These are phyloP conservation scores for Anolis carolinensis DNA, from an alignment of 2,113 vertebrate species.

Conservation along the genomic window DNA sequence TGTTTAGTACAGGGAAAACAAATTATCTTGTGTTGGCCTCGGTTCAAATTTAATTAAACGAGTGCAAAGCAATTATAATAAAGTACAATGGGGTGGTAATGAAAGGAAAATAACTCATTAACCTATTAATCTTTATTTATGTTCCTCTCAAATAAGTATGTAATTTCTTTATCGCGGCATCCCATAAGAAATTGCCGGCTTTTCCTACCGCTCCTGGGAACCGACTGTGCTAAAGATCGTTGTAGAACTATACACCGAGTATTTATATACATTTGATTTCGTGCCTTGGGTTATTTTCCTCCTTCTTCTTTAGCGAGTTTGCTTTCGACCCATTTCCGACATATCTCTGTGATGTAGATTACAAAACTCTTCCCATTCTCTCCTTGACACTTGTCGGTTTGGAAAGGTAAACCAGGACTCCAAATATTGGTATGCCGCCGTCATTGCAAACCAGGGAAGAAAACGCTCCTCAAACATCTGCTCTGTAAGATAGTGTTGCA, in stretches of 20 bases:
- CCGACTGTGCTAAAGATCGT: conserved; percentile 68
- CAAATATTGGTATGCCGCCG: conserved; percentile 63
- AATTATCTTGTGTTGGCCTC: conserved; percentile 95
- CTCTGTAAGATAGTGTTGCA: conserved; percentile 45
- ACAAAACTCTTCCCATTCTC: conserved; percentile 54
- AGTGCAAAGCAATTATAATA: conserved; percentile 92
- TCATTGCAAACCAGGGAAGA: conserved; percentile 55
- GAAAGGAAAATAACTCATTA: conserved; percentile 98
- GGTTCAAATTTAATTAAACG: conserved; percentile 98
- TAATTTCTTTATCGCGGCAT: conserved; percentile 85
- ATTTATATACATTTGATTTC: conserved; percentile 66
- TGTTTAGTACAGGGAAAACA: conserved; percentile 97
- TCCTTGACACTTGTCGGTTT: conserved; percentile 72
- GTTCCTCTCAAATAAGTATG: conserved; percentile 85
- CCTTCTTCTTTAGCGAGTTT: conserved; percentile 53
- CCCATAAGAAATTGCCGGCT: conserved; percentile 77
- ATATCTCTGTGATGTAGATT: conserved; percentile 48
- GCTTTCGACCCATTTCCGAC: conserved; percentile 60
- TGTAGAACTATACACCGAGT: conserved; percentile 55
- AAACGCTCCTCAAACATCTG: conserved; percentile 62
- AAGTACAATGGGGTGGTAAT: conserved; percentile 94
- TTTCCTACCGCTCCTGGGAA: conserved; percentile 61
- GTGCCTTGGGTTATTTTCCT: conserved; percentile 66
- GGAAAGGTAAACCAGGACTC: conserved; percentile 62
- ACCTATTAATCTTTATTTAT: conserved; percentile 97